Evolutionary conservation across 2,888 invertebrate genomes (phyloP).

Genomic region (Ormyrus thymus): DNA sequence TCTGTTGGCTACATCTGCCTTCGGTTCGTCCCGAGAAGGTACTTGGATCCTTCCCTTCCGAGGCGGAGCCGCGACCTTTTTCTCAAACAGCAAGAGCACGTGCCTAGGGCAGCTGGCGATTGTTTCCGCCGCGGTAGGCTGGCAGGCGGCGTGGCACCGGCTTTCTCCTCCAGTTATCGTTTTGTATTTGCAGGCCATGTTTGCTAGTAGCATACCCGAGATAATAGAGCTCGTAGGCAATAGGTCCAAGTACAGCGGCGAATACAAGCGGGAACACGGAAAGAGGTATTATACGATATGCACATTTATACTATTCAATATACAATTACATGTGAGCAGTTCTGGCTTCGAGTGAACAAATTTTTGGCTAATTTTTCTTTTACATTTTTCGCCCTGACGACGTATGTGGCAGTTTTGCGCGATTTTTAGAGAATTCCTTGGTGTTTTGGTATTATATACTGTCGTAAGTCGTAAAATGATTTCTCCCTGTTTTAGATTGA

Average conservation of each 20-base stretch:
- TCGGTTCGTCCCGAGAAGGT: neutral
- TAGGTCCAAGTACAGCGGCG: slow-evolving; percentile 99
- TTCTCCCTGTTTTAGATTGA: no score
- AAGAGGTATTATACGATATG: slow-evolving; percentile 86
- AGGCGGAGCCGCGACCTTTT: neutral
- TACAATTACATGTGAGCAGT: no score
- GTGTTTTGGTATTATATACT: no score
- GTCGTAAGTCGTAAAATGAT: no score
- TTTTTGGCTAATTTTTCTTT: no score
- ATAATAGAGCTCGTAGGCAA: slow-evolving; percentile 99
- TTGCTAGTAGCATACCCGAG: slow-evolving; percentile 99
- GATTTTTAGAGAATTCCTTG: no score
- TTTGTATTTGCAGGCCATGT: slow-evolving; percentile 96
- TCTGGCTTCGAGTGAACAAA: no score
- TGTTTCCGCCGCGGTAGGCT: slow-evolving; percentile 39
- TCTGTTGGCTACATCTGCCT: neutral
- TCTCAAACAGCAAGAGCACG: neutral
- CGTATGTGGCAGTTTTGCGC: slow-evolving; percentile 23
- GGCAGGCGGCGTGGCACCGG: slow-evolving; percentile 9
- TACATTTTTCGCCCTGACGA: neutral
- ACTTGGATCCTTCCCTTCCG: no score
- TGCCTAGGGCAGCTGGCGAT: slow-evolving; percentile 36
- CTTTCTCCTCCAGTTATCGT: slow-evolving; percentile 60
- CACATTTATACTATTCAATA: slow-evolving; percentile 4
- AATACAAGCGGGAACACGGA: slow-evolving; percentile 99